Base-by-base conservation (phyloP, 2,888 invertebrate species). In the Microplitis deprimator region DNA sequence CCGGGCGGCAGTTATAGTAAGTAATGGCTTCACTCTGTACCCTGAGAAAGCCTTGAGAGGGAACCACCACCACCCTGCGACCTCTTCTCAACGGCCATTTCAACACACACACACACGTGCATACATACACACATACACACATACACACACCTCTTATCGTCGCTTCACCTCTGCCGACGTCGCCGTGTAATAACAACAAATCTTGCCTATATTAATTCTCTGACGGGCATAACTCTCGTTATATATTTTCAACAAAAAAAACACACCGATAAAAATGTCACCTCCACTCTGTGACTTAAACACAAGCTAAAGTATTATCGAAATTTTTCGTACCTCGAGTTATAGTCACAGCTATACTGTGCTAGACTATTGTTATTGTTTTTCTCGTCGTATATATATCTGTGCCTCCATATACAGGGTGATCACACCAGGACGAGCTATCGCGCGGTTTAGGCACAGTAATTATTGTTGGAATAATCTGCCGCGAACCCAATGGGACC, bases 191-290 rank as follows among this genome's bases (percentile, higher is more conserved):
- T 88, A 89, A 89, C 89, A 88, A 89, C 88, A 88, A 88, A 89
- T 89, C 89, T 88, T 85, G 89, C 86, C 87, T 87, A 88, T 88
- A 88, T 88, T 89, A 88, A 89, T 89, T 88, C 87, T 87, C 85
- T 87, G 88, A 86, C 87, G 85, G 85, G 84, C 87, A 87, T 89
- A 88, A 88, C 87, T 89, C 88, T 85, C 84, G 83, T 70, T 75
- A 85, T 83, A 84, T 84, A 83, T 83, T 83, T 83, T 38, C 38
- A 82, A 81, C 83, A 83, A 83, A 87, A 87, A 87, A 88, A 88
- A 88, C 87, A 86, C 85, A 85, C 76, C 87, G 85, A 85, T 85
- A 85, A 85, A 86, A 86, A 87, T 82, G 84, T 86, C 85, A 83
- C 85, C 59, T 60, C 17, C 79, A 76, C 80, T 50, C 50, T 50